These are phyloP conservation scores for Cygnus buccinator DNA, from an alignment of 2,113 vertebrate genomes.

Conservation along the genomic window DNA sequence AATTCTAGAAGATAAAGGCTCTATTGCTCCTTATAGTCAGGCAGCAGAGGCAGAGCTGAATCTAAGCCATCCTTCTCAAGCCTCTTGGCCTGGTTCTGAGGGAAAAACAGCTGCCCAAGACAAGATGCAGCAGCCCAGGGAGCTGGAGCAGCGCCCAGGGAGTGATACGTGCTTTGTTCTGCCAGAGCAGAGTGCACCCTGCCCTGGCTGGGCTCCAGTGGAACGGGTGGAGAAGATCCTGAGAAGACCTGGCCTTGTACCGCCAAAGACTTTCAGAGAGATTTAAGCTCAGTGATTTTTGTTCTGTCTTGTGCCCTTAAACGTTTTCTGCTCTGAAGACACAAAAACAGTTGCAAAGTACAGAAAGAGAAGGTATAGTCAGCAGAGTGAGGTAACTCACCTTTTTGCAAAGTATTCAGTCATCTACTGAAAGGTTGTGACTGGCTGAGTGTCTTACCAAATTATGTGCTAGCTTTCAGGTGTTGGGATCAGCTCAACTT, in stretches of 20 bases:
- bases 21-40: background rate
- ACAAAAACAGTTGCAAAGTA: background rate
- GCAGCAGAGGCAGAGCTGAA: background rate
- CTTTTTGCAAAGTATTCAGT: background rate
- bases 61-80: background rate
- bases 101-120: background rate
- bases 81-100: background rate
- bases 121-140: background rate
- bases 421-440: accelerated
- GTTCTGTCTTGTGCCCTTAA: background rate
- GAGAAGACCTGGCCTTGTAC: background rate
- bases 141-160: background rate
- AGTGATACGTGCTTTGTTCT: background rate
- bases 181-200: background rate
- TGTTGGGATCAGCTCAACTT: background rate
- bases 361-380: background rate
- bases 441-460: background rate
- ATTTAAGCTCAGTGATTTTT: constrained; percentile 8
- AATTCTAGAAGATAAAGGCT: background rate
- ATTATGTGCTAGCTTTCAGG: background rate
- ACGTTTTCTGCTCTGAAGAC: background rate
- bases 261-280: background rate
- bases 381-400: background rate
- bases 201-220: background rate
- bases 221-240: background rate